Percentiles rank a stretch among this genome's conserved stretches.
phyloP scores from a whole-genome alignment of 2,888 invertebrate genomes.

The Hypercompe scribonia region DNA sequence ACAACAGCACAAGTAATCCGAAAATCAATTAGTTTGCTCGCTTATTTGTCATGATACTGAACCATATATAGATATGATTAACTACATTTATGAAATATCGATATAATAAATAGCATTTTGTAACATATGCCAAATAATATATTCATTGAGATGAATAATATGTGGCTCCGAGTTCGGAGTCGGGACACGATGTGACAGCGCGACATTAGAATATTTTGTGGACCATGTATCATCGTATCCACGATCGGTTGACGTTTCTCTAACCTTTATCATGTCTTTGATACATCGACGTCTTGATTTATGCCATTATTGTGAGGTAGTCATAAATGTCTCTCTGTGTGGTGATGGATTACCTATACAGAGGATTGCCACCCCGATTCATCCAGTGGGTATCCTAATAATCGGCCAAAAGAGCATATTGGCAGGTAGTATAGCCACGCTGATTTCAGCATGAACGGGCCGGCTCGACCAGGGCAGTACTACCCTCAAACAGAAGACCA shows the following conservation, averaged over 20 bases:
- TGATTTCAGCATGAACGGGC: no score
- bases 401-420: no score
- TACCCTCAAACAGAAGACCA: no score
- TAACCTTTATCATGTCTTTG: constrained; percentile 10
- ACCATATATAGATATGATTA: not conserved
- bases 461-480: no score
- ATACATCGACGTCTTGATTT: constrained; percentile 26
- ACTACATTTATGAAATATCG: not conserved
- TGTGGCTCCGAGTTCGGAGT: constrained; percentile 15
- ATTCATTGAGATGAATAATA: constrained; percentile 44
- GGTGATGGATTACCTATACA: no score
- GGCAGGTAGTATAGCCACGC: no score
- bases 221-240: constrained; percentile 23
- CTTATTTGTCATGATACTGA: not conserved
- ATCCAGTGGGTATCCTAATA: no score
- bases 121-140: constrained; percentile 18
- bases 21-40: not conserved
- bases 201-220: constrained; percentile 44
- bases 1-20: no score
- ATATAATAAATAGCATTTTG: constrained; percentile 2
- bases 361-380: no score
- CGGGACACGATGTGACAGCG: constrained; percentile 21
- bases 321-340: not conserved
- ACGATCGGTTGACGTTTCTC: constrained; percentile 17
- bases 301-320: not conserved